Conservation (phyloP, 2,888 invertebrate species). For the Apocheima hispidaria region DNA sequence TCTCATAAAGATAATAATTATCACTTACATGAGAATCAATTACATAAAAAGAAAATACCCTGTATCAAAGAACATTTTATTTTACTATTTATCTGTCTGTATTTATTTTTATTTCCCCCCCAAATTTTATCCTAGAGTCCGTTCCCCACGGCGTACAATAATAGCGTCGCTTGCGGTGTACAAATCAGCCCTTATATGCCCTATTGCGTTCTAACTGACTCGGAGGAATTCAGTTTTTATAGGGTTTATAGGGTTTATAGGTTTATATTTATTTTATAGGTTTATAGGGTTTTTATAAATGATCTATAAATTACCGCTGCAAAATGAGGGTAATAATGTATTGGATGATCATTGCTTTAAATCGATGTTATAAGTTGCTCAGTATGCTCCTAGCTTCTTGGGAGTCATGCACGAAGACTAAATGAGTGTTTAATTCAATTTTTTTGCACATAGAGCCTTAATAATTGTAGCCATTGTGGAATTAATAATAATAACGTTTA, state of each 20-base stretch:
- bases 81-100: no score
- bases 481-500: no score
- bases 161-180: conserved; percentile 36
- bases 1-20: no score
- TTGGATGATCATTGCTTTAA: conserved; percentile 17
- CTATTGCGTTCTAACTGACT: conserved; percentile 35
- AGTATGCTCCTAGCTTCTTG: background rate
- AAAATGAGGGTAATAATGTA: conserved; percentile 18
- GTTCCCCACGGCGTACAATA: conserved; percentile 15
- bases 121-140: conserved; percentile 1
- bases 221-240: conserved; percentile 34
- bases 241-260: no score
- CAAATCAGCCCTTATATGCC: conserved; percentile 35
- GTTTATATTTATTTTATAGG: no score
- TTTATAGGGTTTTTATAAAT: no score
- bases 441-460: no score
- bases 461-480: no score
- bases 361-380: conserved; percentile 3
- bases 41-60: no score
- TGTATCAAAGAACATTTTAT: no score
- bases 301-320: conserved; percentile 25
- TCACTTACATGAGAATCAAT: no score
- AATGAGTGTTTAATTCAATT: background rate
- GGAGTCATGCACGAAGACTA: no score
- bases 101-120: conserved; percentile 2